Base-by-base conservation (phyloP, 2,888 invertebrate species). In the Harpagoxenus sublaevis region DNA sequence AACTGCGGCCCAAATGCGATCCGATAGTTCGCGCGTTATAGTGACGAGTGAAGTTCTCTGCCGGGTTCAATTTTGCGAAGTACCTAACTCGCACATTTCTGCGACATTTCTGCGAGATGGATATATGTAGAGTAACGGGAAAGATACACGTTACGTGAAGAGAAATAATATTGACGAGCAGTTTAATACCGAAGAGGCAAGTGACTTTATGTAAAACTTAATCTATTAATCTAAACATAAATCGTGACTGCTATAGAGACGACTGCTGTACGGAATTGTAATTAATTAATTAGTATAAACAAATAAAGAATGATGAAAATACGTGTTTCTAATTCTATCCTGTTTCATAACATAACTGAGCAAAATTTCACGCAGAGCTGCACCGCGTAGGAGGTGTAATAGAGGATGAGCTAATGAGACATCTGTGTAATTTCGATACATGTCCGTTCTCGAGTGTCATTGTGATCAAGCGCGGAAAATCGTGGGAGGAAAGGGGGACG, bases 381-480 rank as follows among this genome's bases (percentile, higher is more conserved):
- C 45, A 51, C 9, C 0, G 31, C 15, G 35, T 65, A 28, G 65
- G 23, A 39, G 6, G 12, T 5, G 35, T 65, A 23, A 51, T 9
- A 62, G 15, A 62, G 23, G 18, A 45, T 10, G n/a, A 55, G 42
- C 42, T 57, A 79, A 79, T 71, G 48, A 66, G 48, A 71, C 60
- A 71, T n/a, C 79, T 70, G 57, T 70, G 35, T 35, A 48, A 71
- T 79, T 70, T 70, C n/a, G 31, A 66, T 62, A 60, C 23, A 79
- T 39, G 23, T 12, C 10, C 18, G 48, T 48, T 45, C 18, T 39
- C 35, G 48, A 70, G 45, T 79, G 31, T 70, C 70, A 45, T 45
- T 55, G 70, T 23, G 45, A 70, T 60, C 57, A 60, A 60, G 23
- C 45, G 23, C 23, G 79, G 31, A 48, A 70, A 79, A 60, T 12